Percentiles rank a stretch among this genome's conserved stretches.
phyloP scores from a whole-genome alignment of 2,113 vertebrate genomes.

The Oenanthe oenanthe region DNA sequence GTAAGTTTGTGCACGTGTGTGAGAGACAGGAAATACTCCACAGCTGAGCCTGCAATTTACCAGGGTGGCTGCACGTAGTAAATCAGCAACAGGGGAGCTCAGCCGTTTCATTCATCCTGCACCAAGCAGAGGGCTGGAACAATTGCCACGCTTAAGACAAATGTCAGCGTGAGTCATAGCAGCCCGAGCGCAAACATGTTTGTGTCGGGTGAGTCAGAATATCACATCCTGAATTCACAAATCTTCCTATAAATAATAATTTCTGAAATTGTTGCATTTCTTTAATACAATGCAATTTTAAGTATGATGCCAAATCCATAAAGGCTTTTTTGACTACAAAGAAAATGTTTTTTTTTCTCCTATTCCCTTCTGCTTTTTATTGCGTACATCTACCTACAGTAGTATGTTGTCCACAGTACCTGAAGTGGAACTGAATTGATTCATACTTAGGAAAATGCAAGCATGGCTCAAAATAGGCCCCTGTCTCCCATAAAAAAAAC shows the following conservation, averaged over 20 bases:
- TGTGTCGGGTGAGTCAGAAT: constrained; percentile 53
- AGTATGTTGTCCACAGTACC: background rate
- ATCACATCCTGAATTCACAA: constrained; percentile 59
- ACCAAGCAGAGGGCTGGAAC: constrained; percentile 37
- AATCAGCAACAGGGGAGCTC: constrained; percentile 19
- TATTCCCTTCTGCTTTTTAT: background rate
- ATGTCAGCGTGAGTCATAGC: constrained; percentile 51
- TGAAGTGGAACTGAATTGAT: background rate
- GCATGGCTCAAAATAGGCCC: background rate
- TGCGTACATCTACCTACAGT: background rate
- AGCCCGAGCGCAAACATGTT: constrained; percentile 40
- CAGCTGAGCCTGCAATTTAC: constrained; percentile 1
- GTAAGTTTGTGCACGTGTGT: background rate
- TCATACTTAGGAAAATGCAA: background rate
- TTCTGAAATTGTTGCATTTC: background rate
- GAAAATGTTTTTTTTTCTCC: background rate
- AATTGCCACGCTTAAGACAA: constrained; percentile 55
- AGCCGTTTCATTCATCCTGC: constrained; percentile 39
- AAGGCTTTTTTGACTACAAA: background rate
- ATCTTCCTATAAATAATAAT: constrained; percentile 51
- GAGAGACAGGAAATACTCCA: background rate
- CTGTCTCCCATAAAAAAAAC: too few species aligned
- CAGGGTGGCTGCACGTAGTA: constrained; percentile 45
- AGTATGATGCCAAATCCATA: background rate
- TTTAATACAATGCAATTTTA: background rate